Evolutionary conservation across 2,113 vertebrate species (phyloP).

Genomic region (Hemibagrus wyckioides): DNA sequence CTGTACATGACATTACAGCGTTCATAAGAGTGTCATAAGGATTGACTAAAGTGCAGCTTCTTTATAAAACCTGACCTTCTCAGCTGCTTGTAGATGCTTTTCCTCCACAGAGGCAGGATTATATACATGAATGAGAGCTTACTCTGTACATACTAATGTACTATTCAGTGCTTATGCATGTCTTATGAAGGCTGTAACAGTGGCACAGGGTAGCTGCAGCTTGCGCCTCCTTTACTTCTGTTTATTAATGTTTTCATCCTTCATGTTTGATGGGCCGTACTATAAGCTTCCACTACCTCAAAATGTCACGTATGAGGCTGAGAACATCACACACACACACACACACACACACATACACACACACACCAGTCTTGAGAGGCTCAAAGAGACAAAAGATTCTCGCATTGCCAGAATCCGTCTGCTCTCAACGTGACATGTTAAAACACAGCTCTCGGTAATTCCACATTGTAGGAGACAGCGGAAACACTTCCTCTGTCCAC

Average conservation of each 20-base stretch:
- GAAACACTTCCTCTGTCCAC: constrained; percentile 51
- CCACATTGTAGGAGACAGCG: constrained; percentile 64
- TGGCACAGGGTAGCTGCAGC: not conserved
- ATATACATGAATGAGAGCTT: not conserved
- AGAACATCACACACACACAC: constrained; percentile 23
- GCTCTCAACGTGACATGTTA: constrained; percentile 69
- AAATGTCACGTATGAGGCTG: constrained; percentile 31
- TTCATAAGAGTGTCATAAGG: not conserved
- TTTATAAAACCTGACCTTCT: not conserved
- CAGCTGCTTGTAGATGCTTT: not conserved
- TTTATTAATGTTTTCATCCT: not conserved
- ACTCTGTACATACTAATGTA: not conserved
- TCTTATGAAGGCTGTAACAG: not conserved
- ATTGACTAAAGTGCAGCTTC: not conserved
- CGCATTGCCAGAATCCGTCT: constrained; percentile 62
- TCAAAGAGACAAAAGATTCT: constrained; percentile 49
- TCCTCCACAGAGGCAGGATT: not conserved
- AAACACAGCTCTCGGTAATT: constrained; percentile 62
- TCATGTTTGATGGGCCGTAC: not conserved
- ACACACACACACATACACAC: constrained; percentile 44
- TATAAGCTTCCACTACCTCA: constrained; percentile 1
- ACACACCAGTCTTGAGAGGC: constrained; percentile 38
- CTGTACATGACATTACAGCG: not conserved
- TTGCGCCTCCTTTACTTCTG: not conserved
- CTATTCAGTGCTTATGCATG: not conserved